Conservation (phyloP, 2,797 vertebrate genomes). For the Coranthus polyacanthus region DNA sequence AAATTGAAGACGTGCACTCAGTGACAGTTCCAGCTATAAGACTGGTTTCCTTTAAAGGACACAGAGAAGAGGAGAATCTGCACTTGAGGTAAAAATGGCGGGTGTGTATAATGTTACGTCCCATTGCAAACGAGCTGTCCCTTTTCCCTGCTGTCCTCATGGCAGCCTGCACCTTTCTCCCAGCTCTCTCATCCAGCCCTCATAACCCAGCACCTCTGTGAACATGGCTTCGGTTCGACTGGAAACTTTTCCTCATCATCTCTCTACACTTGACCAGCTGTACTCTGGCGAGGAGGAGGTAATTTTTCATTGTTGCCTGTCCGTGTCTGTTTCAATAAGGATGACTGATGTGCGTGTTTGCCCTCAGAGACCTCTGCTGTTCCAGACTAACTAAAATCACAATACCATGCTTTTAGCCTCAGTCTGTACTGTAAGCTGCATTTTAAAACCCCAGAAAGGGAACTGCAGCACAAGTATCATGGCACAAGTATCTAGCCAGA, state of each 20-base stretch:
- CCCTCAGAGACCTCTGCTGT: conserved; percentile 41
- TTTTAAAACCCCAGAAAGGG: conserved; percentile 20
- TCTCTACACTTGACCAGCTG: conserved; percentile 35
- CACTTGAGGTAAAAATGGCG: background rate
- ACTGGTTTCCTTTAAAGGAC: conserved; percentile 16
- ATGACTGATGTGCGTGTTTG: conserved; percentile 58
- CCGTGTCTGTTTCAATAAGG: conserved; percentile 48
- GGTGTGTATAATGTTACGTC: background rate
- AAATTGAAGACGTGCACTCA: conserved; percentile 7
- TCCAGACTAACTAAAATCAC: conserved; percentile 49
- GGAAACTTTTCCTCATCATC: conserved; percentile 55
- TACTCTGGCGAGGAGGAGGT: conserved; percentile 18
- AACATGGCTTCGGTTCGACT: conserved; percentile 29
- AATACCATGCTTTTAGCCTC: conserved; percentile 17
- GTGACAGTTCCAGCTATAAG: background rate
- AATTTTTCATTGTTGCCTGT: conserved; percentile 60
- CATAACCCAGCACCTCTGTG: conserved; percentile 18
- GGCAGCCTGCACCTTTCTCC: background rate
- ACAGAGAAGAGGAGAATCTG: background rate
- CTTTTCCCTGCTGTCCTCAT: too few species aligned
- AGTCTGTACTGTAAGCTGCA: background rate
- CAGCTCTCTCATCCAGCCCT: background rate
- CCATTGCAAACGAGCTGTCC: background rate
- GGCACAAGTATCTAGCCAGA: conserved; percentile 17
- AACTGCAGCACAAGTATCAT: conserved; percentile 17